Conservation (phyloP, 2,888 invertebrate species). For the Drosophila rellima region DNA sequence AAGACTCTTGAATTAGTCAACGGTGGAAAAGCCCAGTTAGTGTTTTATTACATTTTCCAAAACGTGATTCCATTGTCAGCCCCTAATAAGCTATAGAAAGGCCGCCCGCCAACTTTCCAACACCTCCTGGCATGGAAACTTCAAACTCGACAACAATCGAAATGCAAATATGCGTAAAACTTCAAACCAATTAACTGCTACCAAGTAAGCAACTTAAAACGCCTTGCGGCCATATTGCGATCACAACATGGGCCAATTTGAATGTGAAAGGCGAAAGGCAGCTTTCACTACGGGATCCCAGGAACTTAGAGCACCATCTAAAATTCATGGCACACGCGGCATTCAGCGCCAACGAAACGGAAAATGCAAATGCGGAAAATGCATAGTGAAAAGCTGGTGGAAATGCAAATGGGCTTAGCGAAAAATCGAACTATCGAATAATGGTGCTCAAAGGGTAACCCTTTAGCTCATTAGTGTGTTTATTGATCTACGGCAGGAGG, state of each 20-base stretch:
- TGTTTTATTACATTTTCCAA: constrained; percentile 21
- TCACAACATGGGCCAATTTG: constrained; percentile 61
- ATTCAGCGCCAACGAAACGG: constrained; percentile 78
- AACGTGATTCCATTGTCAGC: constrained; percentile 18
- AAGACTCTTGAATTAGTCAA: background rate
- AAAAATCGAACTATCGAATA: constrained; percentile 10
- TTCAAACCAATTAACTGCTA: constrained; percentile 77
- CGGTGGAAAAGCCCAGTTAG: constrained; percentile 13
- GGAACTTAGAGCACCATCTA: constrained; percentile 29
- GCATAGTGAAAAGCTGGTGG: constrained; percentile 16
- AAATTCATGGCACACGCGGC: constrained; percentile 72
- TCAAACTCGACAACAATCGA: constrained; percentile 21
- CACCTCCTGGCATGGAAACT: constrained; percentile 44
- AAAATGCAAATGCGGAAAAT: constrained; percentile 61
- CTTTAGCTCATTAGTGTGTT: constrained; percentile 70
- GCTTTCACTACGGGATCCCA: constrained; percentile 66
- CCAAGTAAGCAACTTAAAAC: constrained; percentile 75
- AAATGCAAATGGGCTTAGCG: constrained; percentile 72
- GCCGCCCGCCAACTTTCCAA: constrained; percentile 58
- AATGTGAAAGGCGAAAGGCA: constrained; percentile 61
- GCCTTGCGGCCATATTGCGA: constrained; percentile 65
- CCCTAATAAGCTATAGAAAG: constrained; percentile 48
- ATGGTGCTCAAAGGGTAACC: constrained; percentile 27
- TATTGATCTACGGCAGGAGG: constrained; percentile 75
- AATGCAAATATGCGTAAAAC: constrained; percentile 72